Conservation (phyloP, 1,140 invertebrate species). For the Oncopodura yosiiana region DNA sequence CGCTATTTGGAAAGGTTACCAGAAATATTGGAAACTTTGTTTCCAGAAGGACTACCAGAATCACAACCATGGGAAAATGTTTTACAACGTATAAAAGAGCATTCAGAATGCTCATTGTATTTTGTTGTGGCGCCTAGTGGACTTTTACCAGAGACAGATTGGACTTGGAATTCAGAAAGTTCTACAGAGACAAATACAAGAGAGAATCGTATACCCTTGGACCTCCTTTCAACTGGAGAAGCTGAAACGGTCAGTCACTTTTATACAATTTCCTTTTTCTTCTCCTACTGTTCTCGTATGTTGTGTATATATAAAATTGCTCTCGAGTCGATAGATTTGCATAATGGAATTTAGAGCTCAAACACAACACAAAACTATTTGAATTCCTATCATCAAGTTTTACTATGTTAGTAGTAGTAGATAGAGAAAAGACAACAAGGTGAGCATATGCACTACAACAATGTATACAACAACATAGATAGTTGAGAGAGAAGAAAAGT, state of each 20-base stretch:
- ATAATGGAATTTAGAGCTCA: too few species aligned
- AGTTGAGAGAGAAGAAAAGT: too few species aligned
- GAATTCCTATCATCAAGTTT: too few species aligned
- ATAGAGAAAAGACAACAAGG: too few species aligned
- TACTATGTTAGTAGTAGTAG: too few species aligned
- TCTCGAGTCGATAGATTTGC: too few species aligned
- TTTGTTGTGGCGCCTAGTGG: conserved; percentile 45
- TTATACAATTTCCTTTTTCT: too few species aligned
- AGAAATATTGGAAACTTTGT: conserved; percentile 65
- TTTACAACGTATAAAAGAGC: conserved; percentile 42
- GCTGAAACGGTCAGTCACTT: conserved; percentile 28
- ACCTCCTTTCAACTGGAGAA: conserved; percentile 30
- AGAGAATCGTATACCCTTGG: conserved; percentile 33
- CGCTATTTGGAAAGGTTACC: conserved; percentile 71
- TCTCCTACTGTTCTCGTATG: too few species aligned
- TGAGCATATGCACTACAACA: too few species aligned
- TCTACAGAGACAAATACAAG: conserved; percentile 32
- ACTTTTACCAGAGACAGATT: conserved; percentile 37
- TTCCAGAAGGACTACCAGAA: conserved; percentile 51
- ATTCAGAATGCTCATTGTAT: conserved; percentile 46
- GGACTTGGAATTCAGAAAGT: conserved; percentile 33
- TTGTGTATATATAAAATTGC: too few species aligned
- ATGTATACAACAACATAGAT: too few species aligned
- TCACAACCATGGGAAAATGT: conserved; percentile 42
- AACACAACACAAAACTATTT: too few species aligned